Evolutionary conservation across 2,113 vertebrate genomes (phyloP), one percentile per base, ranked within the genome.

Genomic region (Verasper variegatus): DNA sequence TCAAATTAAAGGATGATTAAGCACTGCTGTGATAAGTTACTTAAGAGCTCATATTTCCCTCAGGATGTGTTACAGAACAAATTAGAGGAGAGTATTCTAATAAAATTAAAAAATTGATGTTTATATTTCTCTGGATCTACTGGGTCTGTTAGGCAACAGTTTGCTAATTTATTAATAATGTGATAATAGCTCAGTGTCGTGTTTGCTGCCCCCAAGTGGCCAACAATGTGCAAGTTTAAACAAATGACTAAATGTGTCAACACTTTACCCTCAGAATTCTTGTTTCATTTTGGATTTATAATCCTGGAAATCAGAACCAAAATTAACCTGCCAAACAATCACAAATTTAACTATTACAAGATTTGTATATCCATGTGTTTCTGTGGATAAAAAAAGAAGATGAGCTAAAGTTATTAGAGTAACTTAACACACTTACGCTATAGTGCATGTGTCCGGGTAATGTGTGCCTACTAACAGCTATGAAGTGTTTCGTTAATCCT

Each of bases 401-500:
- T 42, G 4, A 21, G 2, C n/a, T 42, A 20, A 26, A 45, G 35
- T 27, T 12, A 61, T 7, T 10, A 18, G 24, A 31, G 20, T 9
- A 42, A 26, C 5, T 49, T 9, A 0, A 7, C 18, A 11, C 15
- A 66, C 37, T 69, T 42, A 17, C 12, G 47, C 14, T 54, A n/a
- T 31, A 35, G 18, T 52, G 1, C 13, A 31, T 7, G 5, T 66
- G 68, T 67, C 12, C 55, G 59, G 62, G 49, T 67, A 27, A 70
- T 52, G 21, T 81, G 26, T 75, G 45, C 74, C 49, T 76, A 93
- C 92, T 94, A 94, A 95, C 90, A 75, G 82, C 70, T 82, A 52
- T 92, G 86, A 82, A 89, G 91, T 90, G 81, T 92, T 89, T 87
- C 67, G 58, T 82, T 93, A 93, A 94, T 88, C 68, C 78, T 80